Evolutionary conservation across 1,140 invertebrate genomes (phyloP).

Genomic region (Drosophila asahinai): DNA sequence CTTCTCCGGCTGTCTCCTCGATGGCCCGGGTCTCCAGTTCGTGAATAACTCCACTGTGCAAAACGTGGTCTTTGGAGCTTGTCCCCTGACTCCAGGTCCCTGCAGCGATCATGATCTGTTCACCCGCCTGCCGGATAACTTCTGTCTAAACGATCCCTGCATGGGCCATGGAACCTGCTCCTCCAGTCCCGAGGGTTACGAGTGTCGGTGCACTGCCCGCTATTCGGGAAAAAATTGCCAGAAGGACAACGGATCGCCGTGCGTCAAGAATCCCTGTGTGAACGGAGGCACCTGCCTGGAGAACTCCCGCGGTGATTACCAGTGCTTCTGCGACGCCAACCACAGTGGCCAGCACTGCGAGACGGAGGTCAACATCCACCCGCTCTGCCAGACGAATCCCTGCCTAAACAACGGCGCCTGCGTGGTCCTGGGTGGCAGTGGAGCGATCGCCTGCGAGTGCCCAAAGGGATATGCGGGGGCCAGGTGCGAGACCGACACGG

Average conservation of each 20-base stretch:
- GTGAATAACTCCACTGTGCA: slow-evolving; percentile 88
- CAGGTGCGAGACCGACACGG: slow-evolving; percentile 89
- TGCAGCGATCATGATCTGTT: slow-evolving; percentile 88
- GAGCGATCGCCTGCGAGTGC: slow-evolving; percentile 89
- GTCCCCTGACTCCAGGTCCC: slow-evolving; percentile 89
- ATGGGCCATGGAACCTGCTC: slow-evolving; percentile 92
- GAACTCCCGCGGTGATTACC: slow-evolving; percentile 90
- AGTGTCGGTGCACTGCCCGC: slow-evolving; percentile 91
- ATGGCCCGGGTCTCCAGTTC: slow-evolving; percentile 93
- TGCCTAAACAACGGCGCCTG: slow-evolving; percentile 91
- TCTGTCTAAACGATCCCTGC: slow-evolving; percentile 92
- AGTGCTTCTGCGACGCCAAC: slow-evolving; percentile 90
- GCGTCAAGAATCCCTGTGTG: slow-evolving; percentile 89
- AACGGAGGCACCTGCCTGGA: slow-evolving; percentile 92
- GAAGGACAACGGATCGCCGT: slow-evolving; percentile 91
- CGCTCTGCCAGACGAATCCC: slow-evolving; percentile 90
- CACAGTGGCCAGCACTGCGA: slow-evolving; percentile 92
- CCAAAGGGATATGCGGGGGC: slow-evolving; percentile 88
- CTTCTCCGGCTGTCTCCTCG: slow-evolving; percentile 93
- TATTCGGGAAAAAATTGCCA: slow-evolving; percentile 94
- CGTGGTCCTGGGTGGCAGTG: slow-evolving; percentile 86
- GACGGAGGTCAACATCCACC: slow-evolving; percentile 89
- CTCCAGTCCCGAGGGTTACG: slow-evolving; percentile 90
- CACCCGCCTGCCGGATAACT: slow-evolving; percentile 87
- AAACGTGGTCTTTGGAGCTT: slow-evolving; percentile 90